Evolutionary conservation across 2,797 vertebrate genomes (phyloP).

Genomic region (Mormyrops attenuatus): DNA sequence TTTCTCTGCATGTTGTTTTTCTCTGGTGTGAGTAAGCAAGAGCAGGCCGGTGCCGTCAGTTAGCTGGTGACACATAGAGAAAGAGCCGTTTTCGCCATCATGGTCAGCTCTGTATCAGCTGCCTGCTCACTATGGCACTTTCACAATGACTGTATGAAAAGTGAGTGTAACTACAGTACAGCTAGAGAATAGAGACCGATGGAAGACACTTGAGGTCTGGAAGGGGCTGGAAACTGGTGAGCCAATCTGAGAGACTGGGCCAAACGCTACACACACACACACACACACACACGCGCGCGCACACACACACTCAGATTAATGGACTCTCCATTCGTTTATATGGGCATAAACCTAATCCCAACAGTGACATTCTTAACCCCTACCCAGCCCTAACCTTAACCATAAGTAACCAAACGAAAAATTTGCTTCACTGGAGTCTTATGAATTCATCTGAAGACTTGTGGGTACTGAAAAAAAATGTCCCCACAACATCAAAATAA

Average conservation of each 20-base stretch:
- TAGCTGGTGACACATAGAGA: not conserved
- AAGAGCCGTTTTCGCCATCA: not conserved
- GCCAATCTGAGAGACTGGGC: constrained; percentile 11
- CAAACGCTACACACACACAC: not conserved
- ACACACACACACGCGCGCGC: constrained; percentile 29
- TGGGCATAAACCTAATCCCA: too few relatives aligned
- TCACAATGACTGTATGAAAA: not conserved
- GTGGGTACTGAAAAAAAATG: not conserved
- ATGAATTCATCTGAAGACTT: not conserved
- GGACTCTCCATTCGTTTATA: not conserved
- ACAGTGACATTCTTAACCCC: too few relatives aligned
- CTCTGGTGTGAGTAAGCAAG: not conserved
- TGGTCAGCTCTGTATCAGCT: not conserved
- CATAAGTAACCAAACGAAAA: not conserved
- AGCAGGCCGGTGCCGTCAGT: not conserved
- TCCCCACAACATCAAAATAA: not conserved
- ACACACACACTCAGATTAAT: not conserved
- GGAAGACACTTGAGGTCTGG: constrained; percentile 21
- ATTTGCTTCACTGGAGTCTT: too few relatives aligned
- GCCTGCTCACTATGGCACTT: not conserved
- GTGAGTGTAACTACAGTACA: constrained; percentile 20
- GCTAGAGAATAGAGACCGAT: constrained; percentile 1
- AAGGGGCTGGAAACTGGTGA: constrained; percentile 20
- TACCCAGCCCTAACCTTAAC: not conserved
- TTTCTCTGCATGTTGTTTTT: not conserved